These are phyloP conservation scores for Streblospio benedicti DNA, from an alignment of 1,140 invertebrate species.

Conservation along the genomic window DNA sequence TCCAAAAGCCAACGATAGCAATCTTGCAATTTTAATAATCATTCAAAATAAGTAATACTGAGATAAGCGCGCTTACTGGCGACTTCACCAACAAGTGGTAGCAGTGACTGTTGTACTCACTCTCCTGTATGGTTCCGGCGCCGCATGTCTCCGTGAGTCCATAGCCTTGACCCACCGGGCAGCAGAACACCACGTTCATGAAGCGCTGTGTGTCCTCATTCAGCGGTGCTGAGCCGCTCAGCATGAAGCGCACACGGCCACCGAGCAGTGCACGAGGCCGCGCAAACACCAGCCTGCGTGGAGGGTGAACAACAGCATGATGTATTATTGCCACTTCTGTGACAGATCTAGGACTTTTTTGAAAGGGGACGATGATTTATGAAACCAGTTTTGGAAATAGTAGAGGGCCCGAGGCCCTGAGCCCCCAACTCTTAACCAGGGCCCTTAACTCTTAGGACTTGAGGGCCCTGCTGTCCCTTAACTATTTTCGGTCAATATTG, in stretches of 20 bases:
- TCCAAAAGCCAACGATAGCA: too few species aligned
- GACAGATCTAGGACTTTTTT: not conserved
- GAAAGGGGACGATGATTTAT: not conserved
- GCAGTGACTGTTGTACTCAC: too few species aligned
- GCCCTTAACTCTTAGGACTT: not conserved
- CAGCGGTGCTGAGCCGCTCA: constrained; percentile 87
- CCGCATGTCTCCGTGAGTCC: constrained; percentile 95
- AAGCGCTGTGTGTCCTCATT: constrained; percentile 92
- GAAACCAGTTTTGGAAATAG: not conserved
- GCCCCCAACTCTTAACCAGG: not conserved
- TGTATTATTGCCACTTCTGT: not conserved
- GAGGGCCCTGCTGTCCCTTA: too few species aligned
- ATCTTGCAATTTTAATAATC: too few species aligned
- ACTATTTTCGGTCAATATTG: too few species aligned
- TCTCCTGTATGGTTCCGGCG: constrained; percentile 79
- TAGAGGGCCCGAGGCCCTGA: not conserved
- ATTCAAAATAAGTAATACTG: too few species aligned
- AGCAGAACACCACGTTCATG: constrained; percentile 84
- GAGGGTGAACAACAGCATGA: constrained; percentile 26
- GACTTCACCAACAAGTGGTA: too few species aligned
- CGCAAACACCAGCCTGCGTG: constrained; percentile 64
- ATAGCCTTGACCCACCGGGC: constrained; percentile 86
- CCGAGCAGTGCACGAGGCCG: constrained; percentile 72
- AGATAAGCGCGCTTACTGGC: too few species aligned
- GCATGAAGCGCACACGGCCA: constrained; percentile 73